Evolutionary conservation across 1,140 invertebrate species (phyloP), one percentile per base, ranked within the genome.

Genomic region (Lerema accius): DNA sequence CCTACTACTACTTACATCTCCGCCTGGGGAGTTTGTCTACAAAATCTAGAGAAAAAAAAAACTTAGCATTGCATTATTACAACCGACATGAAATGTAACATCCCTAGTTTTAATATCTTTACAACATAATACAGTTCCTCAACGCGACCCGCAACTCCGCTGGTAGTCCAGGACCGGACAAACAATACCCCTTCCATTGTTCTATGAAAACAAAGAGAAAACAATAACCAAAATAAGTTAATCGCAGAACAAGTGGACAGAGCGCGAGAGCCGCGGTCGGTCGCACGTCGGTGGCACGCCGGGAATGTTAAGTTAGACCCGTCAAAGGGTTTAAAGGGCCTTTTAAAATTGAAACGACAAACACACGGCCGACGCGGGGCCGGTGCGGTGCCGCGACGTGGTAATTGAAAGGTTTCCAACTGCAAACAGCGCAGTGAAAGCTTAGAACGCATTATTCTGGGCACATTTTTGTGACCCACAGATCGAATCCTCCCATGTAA

Each of bases 301-400:
- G 58, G 71, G 76, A 77, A 84, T 82, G 73, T 77, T 64, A 80
- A 80, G 67, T 71, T 76, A 67, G 69, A 45, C 64, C 63, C 65
- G 67, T 77, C 82, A 80, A 80, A 84, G 76, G 75, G 74, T 66
- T 74, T 65, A 50, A 59, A 78, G 74, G 76, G 75, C 69, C 67
- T 79, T 76, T 78, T 56, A 70, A 80, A 82, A 82, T 84, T 80
- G 76, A 82, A 82, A 80, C 73, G 76, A 80, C 74, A 80, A 78
- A 82, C 81, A 84, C 55, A 59, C 28, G 55, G 43, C n/a, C 55
- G 26, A 10, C 50, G 65, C 67, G 26, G n/a, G n/a, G n/a, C n/a
- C n/a, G n/a, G n/a, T n/a, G n/a, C n/a, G n/a, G n/a, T n/a, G n/a
- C 15, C 37, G 66, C 67, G 69, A 42, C 49, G 56, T 67, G 67